Conservation (phyloP, 2,888 invertebrate genomes). For the Petrolisthes manimaculis region DNA sequence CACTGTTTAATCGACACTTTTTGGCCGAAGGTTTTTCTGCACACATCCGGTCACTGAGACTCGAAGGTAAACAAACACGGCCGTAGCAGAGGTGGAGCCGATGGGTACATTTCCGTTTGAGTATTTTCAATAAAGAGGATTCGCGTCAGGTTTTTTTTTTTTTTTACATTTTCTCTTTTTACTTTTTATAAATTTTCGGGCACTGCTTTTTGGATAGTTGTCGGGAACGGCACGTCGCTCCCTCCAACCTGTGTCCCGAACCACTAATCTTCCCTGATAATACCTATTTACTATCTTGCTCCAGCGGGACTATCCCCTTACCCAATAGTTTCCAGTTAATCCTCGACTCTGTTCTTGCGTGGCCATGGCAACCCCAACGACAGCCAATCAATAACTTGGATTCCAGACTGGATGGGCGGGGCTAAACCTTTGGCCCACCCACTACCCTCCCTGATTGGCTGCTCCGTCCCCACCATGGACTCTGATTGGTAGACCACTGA, state of each 20-base stretch:
- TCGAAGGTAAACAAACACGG: not conserved
- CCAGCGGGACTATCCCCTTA: conserved; percentile 53
- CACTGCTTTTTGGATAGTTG: not conserved
- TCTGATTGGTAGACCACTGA: conserved; percentile 48
- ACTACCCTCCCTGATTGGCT: conserved; percentile 40
- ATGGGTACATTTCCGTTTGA: conserved; percentile 11
- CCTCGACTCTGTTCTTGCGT: conserved; percentile 54
- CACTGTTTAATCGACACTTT: not conserved
- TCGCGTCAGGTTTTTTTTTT: too few species aligned
- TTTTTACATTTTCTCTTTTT: too few species aligned
- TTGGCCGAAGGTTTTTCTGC: not conserved
- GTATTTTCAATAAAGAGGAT: too few species aligned
- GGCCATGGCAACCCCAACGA: conserved; percentile 55
- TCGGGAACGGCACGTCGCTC: conserved; percentile 16
- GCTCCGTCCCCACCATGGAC: not conserved
- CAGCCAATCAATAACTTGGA: conserved; percentile 63
- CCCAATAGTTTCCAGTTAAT: conserved; percentile 60
- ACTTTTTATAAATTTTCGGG: too few species aligned
- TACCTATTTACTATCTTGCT: conserved; percentile 55
- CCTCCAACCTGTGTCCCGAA: conserved; percentile 35
- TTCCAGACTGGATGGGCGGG: conserved; percentile 55
- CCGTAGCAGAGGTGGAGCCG: not conserved
- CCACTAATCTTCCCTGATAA: conserved; percentile 60
- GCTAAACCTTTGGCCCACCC: conserved; percentile 34
- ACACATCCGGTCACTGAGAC: not conserved